Base-by-base conservation (phyloP, 2,888 invertebrate genomes). In the Lucinisca nassula region DNA sequence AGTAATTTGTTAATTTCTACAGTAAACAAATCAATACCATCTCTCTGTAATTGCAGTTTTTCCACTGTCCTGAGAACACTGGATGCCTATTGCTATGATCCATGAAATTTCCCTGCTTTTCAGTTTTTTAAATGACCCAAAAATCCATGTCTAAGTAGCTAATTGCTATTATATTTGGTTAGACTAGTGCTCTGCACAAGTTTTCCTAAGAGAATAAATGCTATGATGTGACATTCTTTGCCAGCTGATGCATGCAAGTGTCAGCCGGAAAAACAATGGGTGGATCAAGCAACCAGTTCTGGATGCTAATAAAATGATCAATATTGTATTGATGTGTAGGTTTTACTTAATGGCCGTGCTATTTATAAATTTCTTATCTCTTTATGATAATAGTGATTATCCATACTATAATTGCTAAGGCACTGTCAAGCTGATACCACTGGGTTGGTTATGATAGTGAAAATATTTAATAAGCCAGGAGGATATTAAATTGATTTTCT, bases 1-100 rank as follows among this genome's bases (percentile, higher is more conserved):
- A 85, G 87, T 90, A 90, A 90, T 90, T 90, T 90, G 90, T 87
- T 90, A 87, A 90, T 90, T 87, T 90, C 90, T 84, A 85, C 90
- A 83, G 87, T 85, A 87, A 79, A 45, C 84, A 49, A 76, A 90
- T 90, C 90, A 85, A 90, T 90, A 87, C 38, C 70, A 58, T 58
- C 82, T 84, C 84, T 87, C 87, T 80, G 85, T 89, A 89, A 89
- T 89, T 87, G 86, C 85, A 74, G 84, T 75, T 83, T 87, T 89
- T 89, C 87, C 89, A 89, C 87, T 51, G 51, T 58, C 6, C 27
- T 21, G 27, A 58, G n/a, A 58, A 58, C 58, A 58, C 27, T 58
- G n/a, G 24, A 10, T 58, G 58, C 58, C 27, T 58, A 58, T 58
- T 14, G 58, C 58, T 27, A 27, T 21, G 58, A 27, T 27, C 27